Percentiles rank a stretch among this genome's conserved stretches.
phyloP scores from a whole-genome alignment of 2,113 vertebrate genomes.

The Galbula dea region DNA sequence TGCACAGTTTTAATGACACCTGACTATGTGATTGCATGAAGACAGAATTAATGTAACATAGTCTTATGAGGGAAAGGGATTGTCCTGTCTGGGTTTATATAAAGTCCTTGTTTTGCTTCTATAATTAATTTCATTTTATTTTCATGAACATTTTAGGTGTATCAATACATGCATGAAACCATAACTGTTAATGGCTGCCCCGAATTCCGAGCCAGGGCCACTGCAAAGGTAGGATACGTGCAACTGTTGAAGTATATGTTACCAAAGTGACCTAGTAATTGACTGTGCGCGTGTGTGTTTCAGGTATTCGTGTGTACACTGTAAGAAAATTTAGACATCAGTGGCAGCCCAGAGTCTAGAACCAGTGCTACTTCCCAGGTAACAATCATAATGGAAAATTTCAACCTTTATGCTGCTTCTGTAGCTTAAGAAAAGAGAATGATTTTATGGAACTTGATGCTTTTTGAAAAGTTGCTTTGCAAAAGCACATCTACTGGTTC shows the following conservation, averaged over 20 bases:
- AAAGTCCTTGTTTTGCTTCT: conserved; percentile 40
- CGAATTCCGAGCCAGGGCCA: conserved; percentile 96
- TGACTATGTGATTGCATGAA: not conserved
- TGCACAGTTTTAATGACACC: not conserved
- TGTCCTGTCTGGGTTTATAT: not conserved
- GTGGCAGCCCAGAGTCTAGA: conserved; percentile 86
- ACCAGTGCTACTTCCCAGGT: conserved; percentile 85
- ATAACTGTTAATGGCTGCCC: conserved; percentile 97
- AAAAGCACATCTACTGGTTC: conserved; percentile 71
- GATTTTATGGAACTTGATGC: conserved; percentile 67
- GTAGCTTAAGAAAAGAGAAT: conserved; percentile 85
- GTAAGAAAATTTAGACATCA: conserved; percentile 88
- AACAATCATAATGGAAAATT: conserved; percentile 82
- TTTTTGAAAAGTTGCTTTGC: conserved; percentile 68
- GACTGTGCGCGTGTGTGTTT: conserved; percentile 85
- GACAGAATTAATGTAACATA: not conserved
- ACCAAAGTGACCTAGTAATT: conserved; percentile 78
- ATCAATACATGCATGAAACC: conserved; percentile 99
- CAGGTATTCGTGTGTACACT: conserved; percentile 87
- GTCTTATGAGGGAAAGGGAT: not conserved
- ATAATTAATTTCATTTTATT: conserved; percentile 53
- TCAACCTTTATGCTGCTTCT: conserved; percentile 83
- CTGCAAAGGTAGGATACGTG: conserved; percentile 89
- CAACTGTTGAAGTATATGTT: conserved; percentile 65
- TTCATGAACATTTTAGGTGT: conserved; percentile 85